These are phyloP conservation scores for Poeciliopsis retropinna DNA, from an alignment of 2,113 vertebrate genomes.

Conservation along the genomic window DNA sequence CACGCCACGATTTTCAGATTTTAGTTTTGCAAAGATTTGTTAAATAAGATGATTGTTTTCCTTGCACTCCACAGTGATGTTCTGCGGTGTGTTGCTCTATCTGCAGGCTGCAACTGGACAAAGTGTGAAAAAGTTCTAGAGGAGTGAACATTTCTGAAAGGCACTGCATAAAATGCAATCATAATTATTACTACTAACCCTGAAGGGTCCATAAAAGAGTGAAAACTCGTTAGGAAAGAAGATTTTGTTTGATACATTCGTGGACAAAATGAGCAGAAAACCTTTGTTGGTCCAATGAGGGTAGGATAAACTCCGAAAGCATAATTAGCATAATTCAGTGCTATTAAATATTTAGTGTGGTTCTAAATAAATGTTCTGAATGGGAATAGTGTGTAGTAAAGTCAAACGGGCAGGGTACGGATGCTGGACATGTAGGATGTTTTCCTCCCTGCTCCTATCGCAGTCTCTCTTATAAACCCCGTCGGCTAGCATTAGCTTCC, in stretches of 20 bases:
- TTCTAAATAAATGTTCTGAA: neutral
- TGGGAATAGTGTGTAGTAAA: slow-evolving; percentile 22
- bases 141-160: too few relatives aligned
- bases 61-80: too few relatives aligned
- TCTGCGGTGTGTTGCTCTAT: too few relatives aligned
- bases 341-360: neutral
- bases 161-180: too few relatives aligned
- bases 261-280: neutral
- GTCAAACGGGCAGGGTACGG: slow-evolving; percentile 41
- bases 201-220: too few relatives aligned
- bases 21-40: too few relatives aligned
- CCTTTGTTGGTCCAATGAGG: neutral
- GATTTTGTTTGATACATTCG: neutral
- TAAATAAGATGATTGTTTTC: too few relatives aligned
- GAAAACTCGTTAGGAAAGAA: neutral
- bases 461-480: slow-evolving; percentile 67
- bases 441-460: slow-evolving; percentile 51
- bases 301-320: neutral
- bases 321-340: neutral
- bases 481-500: slow-evolving; percentile 75
- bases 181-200: too few relatives aligned
- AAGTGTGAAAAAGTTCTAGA: too few relatives aligned
- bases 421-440: slow-evolving; percentile 63
- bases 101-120: too few relatives aligned
- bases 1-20: too few relatives aligned